Evolutionary conservation across 2,888 invertebrate species (phyloP), one percentile per base, ranked within the genome.

Genomic region (Papilio demoleus): DNA sequence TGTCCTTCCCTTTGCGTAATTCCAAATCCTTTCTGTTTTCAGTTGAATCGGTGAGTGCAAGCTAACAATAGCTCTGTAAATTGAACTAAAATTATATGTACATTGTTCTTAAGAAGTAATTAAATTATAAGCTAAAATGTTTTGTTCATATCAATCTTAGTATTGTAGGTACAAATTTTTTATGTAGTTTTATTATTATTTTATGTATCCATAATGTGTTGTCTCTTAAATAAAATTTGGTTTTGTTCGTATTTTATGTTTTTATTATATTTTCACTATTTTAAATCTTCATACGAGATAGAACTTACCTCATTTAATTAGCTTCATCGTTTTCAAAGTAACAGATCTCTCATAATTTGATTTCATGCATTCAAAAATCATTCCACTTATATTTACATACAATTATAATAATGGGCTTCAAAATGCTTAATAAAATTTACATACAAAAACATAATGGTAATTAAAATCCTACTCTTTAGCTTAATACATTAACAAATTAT

Each of bases 31-130:
- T 80, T 82, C 78, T 78, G 80, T 81, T 85, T 85, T 77, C 86
- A 86, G 86, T 78, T 77, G 75, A 80, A 82, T 75, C 76, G 82
- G 75, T 82, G 84, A 86, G 72, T 77, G 73, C 76, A 74, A 24
- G 38, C 42, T 65, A 59, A 59, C 38, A 59, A 27, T 64, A 58
- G 58, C 34, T 68, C 63, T 58, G 36, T 53, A 38, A 58, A 63
- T 19, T 61, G 53, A 61, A 61, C 60, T 67, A 38, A 27, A 65
- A 40, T 56, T 65, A 38, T 36, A 27, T 27, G 45, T 47, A 12
- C n/a, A 63, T 64, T 66, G 60, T 66, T 60, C 22, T 34, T 65
- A 34, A 59, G 34, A n/a, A 58, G 74, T 65, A 71, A 71, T 74
- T 73, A 61, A 17, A 53, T 53, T 38, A 40, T 40, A 61, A 40